These are phyloP conservation scores for Anabacerthia variegaticeps DNA, from an alignment of 2,797 vertebrate species.

Conservation along the genomic window DNA sequence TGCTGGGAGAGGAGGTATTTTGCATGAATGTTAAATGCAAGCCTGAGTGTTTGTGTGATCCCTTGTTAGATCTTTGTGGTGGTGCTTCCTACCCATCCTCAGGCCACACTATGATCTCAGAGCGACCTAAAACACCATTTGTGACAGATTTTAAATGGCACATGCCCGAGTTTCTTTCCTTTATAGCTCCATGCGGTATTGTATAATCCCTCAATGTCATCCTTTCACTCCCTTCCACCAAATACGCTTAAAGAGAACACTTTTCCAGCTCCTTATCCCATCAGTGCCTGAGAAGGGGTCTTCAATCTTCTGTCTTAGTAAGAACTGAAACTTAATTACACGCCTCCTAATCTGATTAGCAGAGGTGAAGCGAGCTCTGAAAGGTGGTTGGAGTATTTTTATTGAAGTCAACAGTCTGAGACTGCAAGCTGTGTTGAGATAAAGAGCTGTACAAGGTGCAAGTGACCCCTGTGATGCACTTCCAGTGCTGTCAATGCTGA, in stretches of 20 bases:
- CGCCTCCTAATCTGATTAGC: not conserved
- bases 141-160: not conserved
- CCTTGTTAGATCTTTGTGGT: not conserved
- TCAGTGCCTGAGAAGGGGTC: not conserved
- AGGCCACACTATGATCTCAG: not conserved
- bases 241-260: not conserved
- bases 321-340: not conserved
- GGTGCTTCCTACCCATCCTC: not conserved
- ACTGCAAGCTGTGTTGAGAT: not conserved
- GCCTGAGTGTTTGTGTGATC: not conserved
- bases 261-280: not conserved
- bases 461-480: accelerated
- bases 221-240: not conserved
- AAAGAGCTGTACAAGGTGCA: not conserved
- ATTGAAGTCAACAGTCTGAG: not conserved
- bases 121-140: not conserved
- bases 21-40: not conserved
- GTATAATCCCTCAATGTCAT: not conserved
- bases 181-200: not conserved
- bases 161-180: not conserved
- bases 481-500: not conserved
- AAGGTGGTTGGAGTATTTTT: not conserved
- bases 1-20: not conserved
- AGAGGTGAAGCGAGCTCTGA: not conserved
- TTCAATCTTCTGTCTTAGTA: not conserved